Evolutionary conservation across 2,888 invertebrate genomes (phyloP).

Genomic region (Acleris emargana): DNA sequence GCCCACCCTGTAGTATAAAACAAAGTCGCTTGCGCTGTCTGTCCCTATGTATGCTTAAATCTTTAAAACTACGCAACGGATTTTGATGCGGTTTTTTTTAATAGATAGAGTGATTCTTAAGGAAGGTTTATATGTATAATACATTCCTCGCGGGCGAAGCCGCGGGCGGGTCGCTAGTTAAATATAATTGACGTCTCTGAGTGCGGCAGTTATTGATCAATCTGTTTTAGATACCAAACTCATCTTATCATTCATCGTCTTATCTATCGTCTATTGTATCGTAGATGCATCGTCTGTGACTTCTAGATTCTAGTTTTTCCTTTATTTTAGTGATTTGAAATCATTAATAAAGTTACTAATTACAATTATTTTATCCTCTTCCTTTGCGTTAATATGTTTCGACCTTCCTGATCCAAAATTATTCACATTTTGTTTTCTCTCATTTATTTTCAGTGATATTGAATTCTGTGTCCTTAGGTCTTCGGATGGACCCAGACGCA

Average conservation of each 20-base stretch:
- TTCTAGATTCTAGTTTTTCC: conserved; percentile 19
- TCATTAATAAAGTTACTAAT: no score
- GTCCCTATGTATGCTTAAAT: no score
- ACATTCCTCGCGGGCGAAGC: no score
- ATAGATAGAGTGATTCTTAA: no score
- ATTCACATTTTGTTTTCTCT: conserved; percentile 61
- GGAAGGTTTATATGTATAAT: no score
- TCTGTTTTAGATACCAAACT: conserved; percentile 16
- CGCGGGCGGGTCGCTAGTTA: no score
- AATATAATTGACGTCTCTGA: no score
- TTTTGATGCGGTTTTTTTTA: no score
- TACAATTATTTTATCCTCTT: conserved; percentile 17
- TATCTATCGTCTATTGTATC: conserved; percentile 4
- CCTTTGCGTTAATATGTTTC: conserved; percentile 40
- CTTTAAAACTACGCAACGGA: no score
- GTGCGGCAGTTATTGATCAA: no score
- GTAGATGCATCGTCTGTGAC: conserved; percentile 20
- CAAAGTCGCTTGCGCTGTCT: no score
- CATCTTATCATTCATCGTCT: conserved; percentile 29
- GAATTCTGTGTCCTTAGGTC: conserved; percentile 82
- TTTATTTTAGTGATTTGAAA: conserved; percentile 1
- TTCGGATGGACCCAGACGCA: conserved; percentile 80
- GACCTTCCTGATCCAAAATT: conserved; percentile 49
- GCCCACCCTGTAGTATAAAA: no score
- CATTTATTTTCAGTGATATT: conserved; percentile 82